Evolutionary conservation across 2,888 invertebrate genomes (phyloP).

Genomic region (Pycnomerus fuliginosus): DNA sequence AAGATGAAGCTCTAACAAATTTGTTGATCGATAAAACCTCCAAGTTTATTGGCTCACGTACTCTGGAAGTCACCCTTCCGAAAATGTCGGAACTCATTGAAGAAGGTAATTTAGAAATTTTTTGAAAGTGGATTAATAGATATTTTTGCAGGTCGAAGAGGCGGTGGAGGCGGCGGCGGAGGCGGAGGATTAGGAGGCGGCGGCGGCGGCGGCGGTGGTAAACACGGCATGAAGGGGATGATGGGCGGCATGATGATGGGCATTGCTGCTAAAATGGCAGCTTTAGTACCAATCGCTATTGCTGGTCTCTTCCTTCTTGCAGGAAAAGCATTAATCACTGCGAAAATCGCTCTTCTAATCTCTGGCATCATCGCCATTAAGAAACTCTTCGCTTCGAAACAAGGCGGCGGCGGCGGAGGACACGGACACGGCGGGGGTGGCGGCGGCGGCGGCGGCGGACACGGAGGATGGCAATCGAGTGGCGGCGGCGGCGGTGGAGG

Average conservation of each 20-base stretch:
- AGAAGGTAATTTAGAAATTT: constrained; percentile 16
- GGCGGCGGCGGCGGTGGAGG: constrained; percentile 41
- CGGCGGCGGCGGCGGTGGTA: constrained; percentile 59
- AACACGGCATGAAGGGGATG: constrained; percentile 85
- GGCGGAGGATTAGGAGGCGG: no score
- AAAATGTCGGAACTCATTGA: constrained; percentile 53
- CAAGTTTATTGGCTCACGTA: constrained; percentile 71
- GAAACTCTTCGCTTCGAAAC: constrained; percentile 70
- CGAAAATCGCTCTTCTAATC: constrained; percentile 77
- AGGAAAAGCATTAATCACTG: constrained; percentile 80
- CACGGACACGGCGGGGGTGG: constrained; percentile 40
- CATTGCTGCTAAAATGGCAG: constrained; percentile 79
- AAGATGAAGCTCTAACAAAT: constrained; percentile 66
- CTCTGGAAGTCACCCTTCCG: constrained; percentile 74
- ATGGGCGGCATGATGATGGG: constrained; percentile 92
- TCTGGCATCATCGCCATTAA: constrained; percentile 81
- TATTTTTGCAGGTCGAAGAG: constrained; percentile 50
- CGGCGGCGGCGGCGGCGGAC: constrained; percentile 46
- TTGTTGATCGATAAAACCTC: constrained; percentile 72
- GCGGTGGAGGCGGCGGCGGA: constrained; percentile 65
- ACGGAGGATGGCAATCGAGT: constrained; percentile 54
- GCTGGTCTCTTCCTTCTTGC: constrained; percentile 79
- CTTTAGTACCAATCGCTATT: constrained; percentile 76
- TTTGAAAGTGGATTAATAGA: constrained; percentile 6
- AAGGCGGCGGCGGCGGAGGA: constrained; percentile 55